A percentile compares a stretch with the other conserved stretches of the same genome.
Evolutionary conservation across 2,888 invertebrate species (phyloP).

Genomic region (Synergus gifuensis): DNA sequence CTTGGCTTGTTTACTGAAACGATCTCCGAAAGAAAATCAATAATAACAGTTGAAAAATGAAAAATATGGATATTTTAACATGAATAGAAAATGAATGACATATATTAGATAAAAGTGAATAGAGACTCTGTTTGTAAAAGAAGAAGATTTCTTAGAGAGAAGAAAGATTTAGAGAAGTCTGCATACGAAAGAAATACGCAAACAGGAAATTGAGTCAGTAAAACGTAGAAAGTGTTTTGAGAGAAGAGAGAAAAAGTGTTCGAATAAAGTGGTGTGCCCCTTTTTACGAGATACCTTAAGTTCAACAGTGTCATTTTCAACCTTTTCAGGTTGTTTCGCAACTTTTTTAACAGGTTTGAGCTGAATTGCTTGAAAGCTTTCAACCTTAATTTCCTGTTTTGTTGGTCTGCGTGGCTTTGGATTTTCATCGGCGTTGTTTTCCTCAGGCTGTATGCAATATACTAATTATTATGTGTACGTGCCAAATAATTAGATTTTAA

Average conservation of each 20-base stretch:
- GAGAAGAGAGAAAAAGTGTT: conserved; percentile 37
- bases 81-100: not conserved
- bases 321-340: conserved; percentile 65
- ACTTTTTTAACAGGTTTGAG: conserved; percentile 81
- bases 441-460: conserved; percentile 68
- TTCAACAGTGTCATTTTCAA: conserved; percentile 69
- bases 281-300: conserved; percentile 72
- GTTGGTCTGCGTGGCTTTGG: conserved; percentile 77
- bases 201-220: conserved; percentile 46
- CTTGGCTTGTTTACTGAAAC: conserved; percentile 39
- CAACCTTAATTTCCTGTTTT: conserved; percentile 78
- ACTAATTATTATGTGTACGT: conserved; percentile 44
- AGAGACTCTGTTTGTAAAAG: not conserved
- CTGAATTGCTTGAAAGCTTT: conserved; percentile 81
- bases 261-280: conserved; percentile 52
- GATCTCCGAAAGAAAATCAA: conserved; percentile 38
- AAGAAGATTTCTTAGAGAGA: not conserved
- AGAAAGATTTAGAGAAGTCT: conserved; percentile 34
- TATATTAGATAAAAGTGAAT: not conserved
- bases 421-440: conserved; percentile 73
- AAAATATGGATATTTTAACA: conserved; percentile 34
- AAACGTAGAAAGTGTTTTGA: conserved; percentile 33
- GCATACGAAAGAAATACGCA: conserved; percentile 46
- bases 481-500: conserved; percentile 4
- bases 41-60: conserved; percentile 29